phyloP scores from a whole-genome alignment of 2,888 invertebrate genomes.

The Spisula subtruncata region DNA sequence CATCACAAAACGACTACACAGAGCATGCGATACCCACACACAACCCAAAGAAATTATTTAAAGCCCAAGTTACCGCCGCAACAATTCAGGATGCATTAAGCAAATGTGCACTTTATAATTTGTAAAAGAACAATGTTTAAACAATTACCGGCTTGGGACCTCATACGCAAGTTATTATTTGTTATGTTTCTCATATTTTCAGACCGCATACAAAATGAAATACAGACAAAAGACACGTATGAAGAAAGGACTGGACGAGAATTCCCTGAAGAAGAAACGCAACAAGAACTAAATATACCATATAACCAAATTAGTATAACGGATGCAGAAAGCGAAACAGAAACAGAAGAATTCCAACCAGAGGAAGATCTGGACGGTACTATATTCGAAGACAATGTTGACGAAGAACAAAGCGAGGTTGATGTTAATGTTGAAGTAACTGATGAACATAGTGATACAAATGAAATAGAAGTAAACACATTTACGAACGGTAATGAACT shows the following conservation, averaged over 20 bases:
- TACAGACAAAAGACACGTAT: background rate
- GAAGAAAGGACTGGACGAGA: background rate
- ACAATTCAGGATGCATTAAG: too few species aligned
- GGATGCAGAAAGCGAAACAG: background rate
- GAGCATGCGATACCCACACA: too few species aligned
- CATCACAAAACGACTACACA: too few species aligned
- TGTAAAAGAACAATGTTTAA: too few species aligned
- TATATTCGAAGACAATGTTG: slow-evolving; percentile 24
- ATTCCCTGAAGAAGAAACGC: background rate
- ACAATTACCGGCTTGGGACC: too few species aligned
- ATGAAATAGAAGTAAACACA: background rate
- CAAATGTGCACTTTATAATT: too few species aligned
- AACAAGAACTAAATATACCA: background rate
- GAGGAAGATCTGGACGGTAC: slow-evolving; percentile 46
- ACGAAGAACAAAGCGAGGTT: background rate
- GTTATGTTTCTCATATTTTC: background rate
- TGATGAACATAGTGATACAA: background rate
- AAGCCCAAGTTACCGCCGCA: too few species aligned
- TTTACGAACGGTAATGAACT: background rate
- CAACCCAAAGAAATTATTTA: too few species aligned
- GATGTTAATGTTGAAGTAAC: background rate
- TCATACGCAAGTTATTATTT: background rate
- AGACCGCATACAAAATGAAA: slow-evolving; percentile 13
- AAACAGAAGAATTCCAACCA: slow-evolving; percentile 16
- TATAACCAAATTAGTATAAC: background rate